Conservation (phyloP, 2,888 invertebrate species). For the Athetis lepigone region DNA sequence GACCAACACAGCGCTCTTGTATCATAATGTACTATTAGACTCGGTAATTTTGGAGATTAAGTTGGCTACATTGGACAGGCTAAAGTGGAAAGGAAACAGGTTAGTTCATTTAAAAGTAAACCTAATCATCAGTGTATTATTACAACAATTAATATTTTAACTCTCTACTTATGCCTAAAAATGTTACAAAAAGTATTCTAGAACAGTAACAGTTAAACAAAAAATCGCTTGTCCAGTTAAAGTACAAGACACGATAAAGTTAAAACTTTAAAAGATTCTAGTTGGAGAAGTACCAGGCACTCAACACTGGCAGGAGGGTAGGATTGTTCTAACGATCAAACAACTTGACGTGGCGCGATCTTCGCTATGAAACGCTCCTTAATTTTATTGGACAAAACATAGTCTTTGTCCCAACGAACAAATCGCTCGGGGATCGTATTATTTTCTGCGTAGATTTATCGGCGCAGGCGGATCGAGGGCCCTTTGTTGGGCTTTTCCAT, state of each 20-base stretch:
- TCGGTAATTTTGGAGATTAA: too few relatives aligned
- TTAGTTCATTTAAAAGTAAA: too few relatives aligned
- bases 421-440: slow-evolving; percentile 87
- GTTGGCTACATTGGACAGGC: too few relatives aligned
- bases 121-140: too few relatives aligned
- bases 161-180: too few relatives aligned
- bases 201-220: slow-evolving; percentile 16
- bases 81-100: too few relatives aligned
- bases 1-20: too few relatives aligned
- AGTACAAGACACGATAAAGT: slow-evolving; percentile 27
- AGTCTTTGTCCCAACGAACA: slow-evolving; percentile 85
- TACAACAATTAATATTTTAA: too few relatives aligned
- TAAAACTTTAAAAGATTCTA: slow-evolving; percentile 38
- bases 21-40: too few relatives aligned
- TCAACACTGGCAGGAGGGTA: slow-evolving; percentile 36
- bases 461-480: slow-evolving; percentile 82
- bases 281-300: slow-evolving; percentile 26
- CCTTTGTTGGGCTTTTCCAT: slow-evolving; percentile 87
- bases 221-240: slow-evolving; percentile 21
- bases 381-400: slow-evolving; percentile 86
- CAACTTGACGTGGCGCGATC: slow-evolving; percentile 62
- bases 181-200: neutral
- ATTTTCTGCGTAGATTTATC: slow-evolving; percentile 89
- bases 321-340: slow-evolving; percentile 58
- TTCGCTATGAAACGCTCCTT: slow-evolving; percentile 70